phyloP scores from a whole-genome alignment of 2,113 vertebrate genomes.

The Hyla sarda region DNA sequence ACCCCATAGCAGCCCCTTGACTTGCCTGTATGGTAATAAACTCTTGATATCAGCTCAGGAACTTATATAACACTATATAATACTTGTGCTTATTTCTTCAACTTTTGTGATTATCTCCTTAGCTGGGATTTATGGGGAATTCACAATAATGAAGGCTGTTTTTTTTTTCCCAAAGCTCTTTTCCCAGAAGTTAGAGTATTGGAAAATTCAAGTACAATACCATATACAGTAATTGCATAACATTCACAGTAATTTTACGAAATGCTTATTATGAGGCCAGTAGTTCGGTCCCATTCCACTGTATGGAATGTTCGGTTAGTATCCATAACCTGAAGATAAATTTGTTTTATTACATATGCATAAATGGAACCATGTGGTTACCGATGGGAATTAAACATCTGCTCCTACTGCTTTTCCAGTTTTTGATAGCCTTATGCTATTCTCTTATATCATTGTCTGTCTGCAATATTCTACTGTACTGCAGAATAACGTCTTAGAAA shows the following conservation, averaged over 20 bases:
- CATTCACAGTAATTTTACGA: constrained; percentile 6
- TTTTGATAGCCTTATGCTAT: constrained; percentile 4
- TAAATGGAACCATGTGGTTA: constrained; percentile 30
- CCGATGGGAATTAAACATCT: constrained; percentile 23
- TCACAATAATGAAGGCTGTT: constrained; percentile 13
- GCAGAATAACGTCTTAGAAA: not conserved
- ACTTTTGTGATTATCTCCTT: not conserved
- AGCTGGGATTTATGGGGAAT: not conserved
- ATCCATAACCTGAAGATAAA: not conserved
- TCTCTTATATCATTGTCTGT: constrained; percentile 25
- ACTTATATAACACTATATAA: not conserved
- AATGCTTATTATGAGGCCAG: not conserved
- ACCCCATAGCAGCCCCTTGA: no score
- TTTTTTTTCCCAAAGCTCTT: constrained; percentile 5
- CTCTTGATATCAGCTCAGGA: no score
- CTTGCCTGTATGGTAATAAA: no score
- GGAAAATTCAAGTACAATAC: constrained; percentile 1
- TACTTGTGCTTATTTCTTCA: not conserved
- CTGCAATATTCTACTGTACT: not conserved
- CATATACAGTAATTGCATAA: constrained; percentile 19
- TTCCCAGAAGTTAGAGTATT: constrained; percentile 9
- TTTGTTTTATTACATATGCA: constrained; percentile 7
- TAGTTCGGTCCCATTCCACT: not conserved
- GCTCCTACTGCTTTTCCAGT: constrained; percentile 26
- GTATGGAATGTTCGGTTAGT: constrained; percentile 4